These are phyloP conservation scores for Eristalis pertinax DNA, from an alignment of 2,888 invertebrate species.

Conservation along the genomic window DNA sequence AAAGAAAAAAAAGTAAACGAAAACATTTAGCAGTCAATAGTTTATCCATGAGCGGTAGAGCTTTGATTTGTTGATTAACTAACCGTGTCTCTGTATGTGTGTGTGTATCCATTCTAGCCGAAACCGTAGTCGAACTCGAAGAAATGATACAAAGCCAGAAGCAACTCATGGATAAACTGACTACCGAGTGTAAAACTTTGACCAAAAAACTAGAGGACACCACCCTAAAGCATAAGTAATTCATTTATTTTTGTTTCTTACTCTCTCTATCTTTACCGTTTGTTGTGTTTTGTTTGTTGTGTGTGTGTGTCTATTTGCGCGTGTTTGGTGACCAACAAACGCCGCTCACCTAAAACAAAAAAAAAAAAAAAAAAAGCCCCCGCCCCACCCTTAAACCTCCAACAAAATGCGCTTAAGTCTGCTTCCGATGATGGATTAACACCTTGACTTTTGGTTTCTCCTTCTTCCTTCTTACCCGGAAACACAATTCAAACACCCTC, in stretches of 20 bases:
- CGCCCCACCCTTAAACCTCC: not conserved
- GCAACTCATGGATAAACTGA: slow-evolving; percentile 95
- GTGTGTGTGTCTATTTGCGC: slow-evolving; percentile 38
- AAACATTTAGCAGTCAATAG: slow-evolving; percentile 83
- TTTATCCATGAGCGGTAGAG: slow-evolving; percentile 85
- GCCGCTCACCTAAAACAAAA: slow-evolving; percentile 9
- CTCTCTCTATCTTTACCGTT: slow-evolving; percentile 4
- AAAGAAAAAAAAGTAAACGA: slow-evolving; percentile 31
- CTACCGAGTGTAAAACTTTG: slow-evolving; percentile 93
- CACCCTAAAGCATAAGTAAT: slow-evolving; percentile 92
- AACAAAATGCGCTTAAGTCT: slow-evolving; percentile 47
- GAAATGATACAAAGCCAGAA: slow-evolving; percentile 94
- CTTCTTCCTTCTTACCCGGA: slow-evolving; percentile 19
- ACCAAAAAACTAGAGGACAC: slow-evolving; percentile 95
- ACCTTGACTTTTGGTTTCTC: slow-evolving; percentile 76
- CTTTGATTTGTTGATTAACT: slow-evolving; percentile 62
- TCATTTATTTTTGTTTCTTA: slow-evolving; percentile 25
- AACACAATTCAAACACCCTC: not conserved
- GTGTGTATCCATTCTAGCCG: slow-evolving; percentile 85
- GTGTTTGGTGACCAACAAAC: slow-evolving; percentile 15
- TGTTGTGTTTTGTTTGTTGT: slow-evolving; percentile 17
- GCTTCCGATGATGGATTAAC: slow-evolving; percentile 72
- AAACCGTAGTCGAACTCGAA: slow-evolving; percentile 94
- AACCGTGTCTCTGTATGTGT: slow-evolving; percentile 52
- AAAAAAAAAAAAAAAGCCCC: too few relatives aligned